These are phyloP conservation scores for Triops cancriformis DNA, from an alignment of 1,140 invertebrate species.

Conservation along the genomic window DNA sequence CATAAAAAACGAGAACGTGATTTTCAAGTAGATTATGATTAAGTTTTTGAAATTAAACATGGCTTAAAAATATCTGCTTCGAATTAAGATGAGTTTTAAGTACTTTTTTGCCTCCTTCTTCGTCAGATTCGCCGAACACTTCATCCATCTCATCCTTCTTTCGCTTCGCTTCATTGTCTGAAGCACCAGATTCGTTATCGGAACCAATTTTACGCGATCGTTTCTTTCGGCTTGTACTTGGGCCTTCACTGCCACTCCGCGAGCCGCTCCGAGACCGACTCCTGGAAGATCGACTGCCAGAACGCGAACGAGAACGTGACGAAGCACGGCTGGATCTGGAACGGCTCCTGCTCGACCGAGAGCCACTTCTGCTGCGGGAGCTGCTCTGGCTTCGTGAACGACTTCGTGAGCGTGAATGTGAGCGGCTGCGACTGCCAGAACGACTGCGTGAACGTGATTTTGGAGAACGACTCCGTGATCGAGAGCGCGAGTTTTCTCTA, in stretches of 20 bases:
- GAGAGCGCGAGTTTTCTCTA: constrained; percentile 20
- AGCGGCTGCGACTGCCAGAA: constrained; percentile 19
- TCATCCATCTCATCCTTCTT: constrained; percentile 29
- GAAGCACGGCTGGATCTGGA: constrained; percentile 21
- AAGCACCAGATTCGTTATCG: constrained; percentile 30
- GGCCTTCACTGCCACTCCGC: constrained; percentile 21
- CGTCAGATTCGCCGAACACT: constrained; percentile 34
- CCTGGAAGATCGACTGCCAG: constrained; percentile 1
- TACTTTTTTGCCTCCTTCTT: constrained; percentile 27
- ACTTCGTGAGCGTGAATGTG: constrained; percentile 20
- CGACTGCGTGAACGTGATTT: constrained; percentile 22
- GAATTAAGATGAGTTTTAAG: background rate
- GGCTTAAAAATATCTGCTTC: background rate
- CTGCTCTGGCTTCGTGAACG: constrained; percentile 26
- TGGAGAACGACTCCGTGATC: constrained; percentile 21
- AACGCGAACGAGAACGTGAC: constrained; percentile 14
- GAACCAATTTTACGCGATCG: constrained; percentile 23
- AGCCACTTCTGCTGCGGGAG: constrained; percentile 20
- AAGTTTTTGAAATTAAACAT: too few relatives aligned
- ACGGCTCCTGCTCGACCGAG: constrained; percentile 11
- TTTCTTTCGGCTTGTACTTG: constrained; percentile 20
- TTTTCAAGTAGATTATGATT: too few relatives aligned
- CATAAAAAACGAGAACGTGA: background rate
- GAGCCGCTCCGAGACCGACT: constrained; percentile 14
- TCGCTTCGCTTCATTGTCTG: constrained; percentile 31